Base-by-base conservation (phyloP, 2,113 vertebrate genomes). In the Nothobranchius kuhntae region DNA sequence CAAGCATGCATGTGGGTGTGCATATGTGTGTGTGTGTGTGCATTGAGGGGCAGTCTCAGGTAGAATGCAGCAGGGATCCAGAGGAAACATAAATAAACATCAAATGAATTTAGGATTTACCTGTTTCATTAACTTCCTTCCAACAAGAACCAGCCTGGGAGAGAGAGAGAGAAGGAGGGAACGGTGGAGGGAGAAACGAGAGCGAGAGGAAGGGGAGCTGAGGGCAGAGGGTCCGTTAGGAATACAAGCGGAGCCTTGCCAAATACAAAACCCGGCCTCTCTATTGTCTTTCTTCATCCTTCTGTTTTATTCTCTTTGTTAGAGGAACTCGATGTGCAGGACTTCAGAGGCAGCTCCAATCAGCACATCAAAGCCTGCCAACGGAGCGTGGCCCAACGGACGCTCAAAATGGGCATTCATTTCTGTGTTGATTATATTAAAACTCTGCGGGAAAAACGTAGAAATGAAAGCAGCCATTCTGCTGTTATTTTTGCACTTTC, bases 291-390 rank as follows among this genome's bases (percentile, higher is more conserved):
- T 83, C 81, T 86, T 84, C 85, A 82, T 86, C 82, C 84, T 89
- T 78, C 79, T 90, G 77, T 87, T 87, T 83, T 90, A 89, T 90
- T 91, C 89, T 83, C 89, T 90, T 90, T 91, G 89, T 91, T 89
- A 82, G 77, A 68, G 82, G 85, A 91, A 89, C 80, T 84, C 73
- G 24, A 73, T 68, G 50, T 84, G 75, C 82, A 86, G 86, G 80
- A 89, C 86, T 89, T 90, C 86, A 88, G 87, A 91, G 79, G 80
- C 83, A 80, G 61, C 87, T 77, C 83, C 86, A 87, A 89, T 85
- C 82, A 91, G 77, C 81, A 90, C 90, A 89, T 90, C 90, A 91
- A 91, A 91, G 90, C 78, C 2, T 17, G 58, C 77, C 65, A 72
- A 87, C 86, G 88, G 89, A 91, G 89, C 90, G 89, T 82, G 85